These are phyloP conservation scores for Scolopax mira DNA, from an alignment of 2,113 vertebrate species.

Conservation along the genomic window DNA sequence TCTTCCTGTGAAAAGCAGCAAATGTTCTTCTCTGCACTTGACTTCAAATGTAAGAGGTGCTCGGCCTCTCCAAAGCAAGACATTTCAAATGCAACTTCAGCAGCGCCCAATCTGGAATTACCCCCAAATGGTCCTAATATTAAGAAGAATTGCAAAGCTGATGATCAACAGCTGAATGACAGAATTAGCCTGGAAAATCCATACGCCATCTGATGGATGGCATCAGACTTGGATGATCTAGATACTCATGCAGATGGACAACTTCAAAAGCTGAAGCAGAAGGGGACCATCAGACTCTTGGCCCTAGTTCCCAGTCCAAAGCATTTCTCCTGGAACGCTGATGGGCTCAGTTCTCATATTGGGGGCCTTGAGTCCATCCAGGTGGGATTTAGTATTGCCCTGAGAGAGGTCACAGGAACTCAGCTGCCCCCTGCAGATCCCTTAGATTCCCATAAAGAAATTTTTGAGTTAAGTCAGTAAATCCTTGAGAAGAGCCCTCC, in stretches of 20 bases:
- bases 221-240: not conserved
- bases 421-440: not conserved
- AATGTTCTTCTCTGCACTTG: not conserved
- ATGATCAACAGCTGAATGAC: not conserved
- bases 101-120: not conserved
- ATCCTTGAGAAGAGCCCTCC: not conserved
- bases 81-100: not conserved
- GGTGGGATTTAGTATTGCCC: not conserved
- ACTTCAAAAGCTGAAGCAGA: not conserved
- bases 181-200: not conserved
- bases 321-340: not conserved
- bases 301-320: not conserved
- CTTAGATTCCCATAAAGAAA: not conserved
- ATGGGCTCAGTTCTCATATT: fast-evolving
- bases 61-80: not conserved
- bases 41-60: not conserved
- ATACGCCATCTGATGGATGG: not conserved
- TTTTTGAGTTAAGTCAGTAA: not conserved
- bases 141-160: not conserved
- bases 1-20: not conserved
- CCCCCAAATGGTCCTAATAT: fast-evolving
- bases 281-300: not conserved
- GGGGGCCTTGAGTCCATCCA: not conserved
- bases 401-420: not conserved
- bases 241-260: not conserved